A percentile compares a stretch with the other conserved stretches of the same genome.
These are phyloP conservation scores for Xyrichtys novacula DNA, from an alignment of 2,797 vertebrate genomes.

Conservation along the genomic window DNA sequence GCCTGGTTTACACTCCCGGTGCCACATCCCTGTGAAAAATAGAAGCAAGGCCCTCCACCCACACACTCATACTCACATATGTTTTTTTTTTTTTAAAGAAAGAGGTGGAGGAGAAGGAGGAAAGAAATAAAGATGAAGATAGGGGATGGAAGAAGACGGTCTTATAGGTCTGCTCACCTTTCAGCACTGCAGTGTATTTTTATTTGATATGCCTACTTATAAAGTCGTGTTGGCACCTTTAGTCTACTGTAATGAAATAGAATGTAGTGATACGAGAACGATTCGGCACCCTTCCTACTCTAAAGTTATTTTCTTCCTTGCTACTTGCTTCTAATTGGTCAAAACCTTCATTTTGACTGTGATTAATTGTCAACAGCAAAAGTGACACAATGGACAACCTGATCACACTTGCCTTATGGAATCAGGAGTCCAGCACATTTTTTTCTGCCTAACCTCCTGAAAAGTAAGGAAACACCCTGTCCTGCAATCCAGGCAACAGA, in stretches of 20 bases:
- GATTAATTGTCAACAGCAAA: too few species aligned
- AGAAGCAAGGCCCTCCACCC: conserved; percentile 34
- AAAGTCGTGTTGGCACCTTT: background rate
- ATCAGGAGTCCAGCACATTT: too few species aligned
- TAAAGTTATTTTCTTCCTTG: too few species aligned
- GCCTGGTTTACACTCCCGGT: conserved; percentile 34
- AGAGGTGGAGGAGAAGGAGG: conserved; percentile 5
- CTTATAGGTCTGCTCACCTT: background rate
- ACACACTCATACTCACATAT: conserved; percentile 25
- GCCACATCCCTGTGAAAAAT: conserved; percentile 44
- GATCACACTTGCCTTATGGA: too few species aligned
- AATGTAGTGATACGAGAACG: background rate
- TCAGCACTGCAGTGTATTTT: background rate
- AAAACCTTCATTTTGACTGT: too few species aligned
- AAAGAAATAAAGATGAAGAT: conserved; percentile 19
- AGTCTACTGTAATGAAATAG: background rate
- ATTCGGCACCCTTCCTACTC: background rate
- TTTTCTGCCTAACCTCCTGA: too few species aligned
- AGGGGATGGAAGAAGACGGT: background rate
- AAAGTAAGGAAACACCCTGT: too few species aligned
- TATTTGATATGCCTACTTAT: background rate
- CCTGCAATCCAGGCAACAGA: too few species aligned
- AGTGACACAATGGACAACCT: too few species aligned
- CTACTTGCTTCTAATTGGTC: too few species aligned
- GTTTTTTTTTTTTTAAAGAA: conserved; percentile 10